Evolutionary conservation across 2,888 invertebrate species (phyloP), one percentile per base, ranked within the genome.

Genomic region (Ennomos quercinarius): DNA sequence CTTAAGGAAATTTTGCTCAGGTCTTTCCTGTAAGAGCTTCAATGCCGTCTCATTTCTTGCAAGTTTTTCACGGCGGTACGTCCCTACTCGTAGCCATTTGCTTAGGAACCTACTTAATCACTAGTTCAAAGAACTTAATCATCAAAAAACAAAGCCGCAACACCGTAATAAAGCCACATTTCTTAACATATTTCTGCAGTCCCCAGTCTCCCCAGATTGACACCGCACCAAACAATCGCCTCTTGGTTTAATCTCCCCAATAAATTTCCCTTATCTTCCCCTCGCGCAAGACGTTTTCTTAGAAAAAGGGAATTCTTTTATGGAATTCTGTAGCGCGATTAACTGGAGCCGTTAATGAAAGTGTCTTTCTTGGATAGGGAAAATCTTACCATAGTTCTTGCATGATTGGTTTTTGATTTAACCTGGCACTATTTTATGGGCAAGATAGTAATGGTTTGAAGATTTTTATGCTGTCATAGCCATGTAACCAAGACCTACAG

Each of bases 161-260:
- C 27, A 27, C 27, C 4, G 5, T 53, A 49, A 53, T 48, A 46
- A 59, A 54, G 50, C 50, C 42, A 35, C 12, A 9, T 63, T 49
- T 44, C 41, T 36, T 37, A 35, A 42, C 42, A 50, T 52, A 47
- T 52, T 55, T 49, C 54, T 38, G 0, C 34, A 44, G 5, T 4
- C 42, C 48, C 44, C 38, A 44, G 39, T 10, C 45, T 37, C 9
- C 34, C 42, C 83, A 84, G 86, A 87, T 87, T 88, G 89, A 87
- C 87, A 83, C 79, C 66, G 76, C 70, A 76, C 83, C 84, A 83
- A 83, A 86, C 86, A 87, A 86, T 86, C 82, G 81, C 70, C 67
- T 57, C 53, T 71, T 67, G 78, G 77, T 84, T 84, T 89, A 88
- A 91, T 91, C 90, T 87, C 46, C 71, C 80, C 88, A 86, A 87